A percentile compares a stretch with the other conserved stretches of the same genome.
Evolutionary conservation across 2,888 invertebrate genomes (phyloP).

Genomic region (Meganola albula): DNA sequence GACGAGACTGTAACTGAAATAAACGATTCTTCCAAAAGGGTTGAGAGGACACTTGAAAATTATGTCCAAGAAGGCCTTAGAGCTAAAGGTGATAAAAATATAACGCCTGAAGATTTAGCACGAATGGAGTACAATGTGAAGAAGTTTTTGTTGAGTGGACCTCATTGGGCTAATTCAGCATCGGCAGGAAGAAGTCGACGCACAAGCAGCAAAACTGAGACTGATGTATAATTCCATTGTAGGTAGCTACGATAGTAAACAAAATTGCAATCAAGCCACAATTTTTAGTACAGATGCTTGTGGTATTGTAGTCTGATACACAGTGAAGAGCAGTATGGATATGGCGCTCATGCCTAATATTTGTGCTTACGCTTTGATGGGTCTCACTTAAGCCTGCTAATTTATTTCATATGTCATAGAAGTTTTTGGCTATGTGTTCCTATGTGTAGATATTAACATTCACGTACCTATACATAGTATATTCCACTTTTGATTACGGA

Average conservation of each 20-base stretch:
- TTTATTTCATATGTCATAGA: conserved; percentile 1
- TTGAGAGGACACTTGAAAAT: conserved; percentile 34
- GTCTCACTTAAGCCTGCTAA: conserved; percentile 5
- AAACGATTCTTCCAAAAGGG: conserved; percentile 48
- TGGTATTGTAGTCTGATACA: no score
- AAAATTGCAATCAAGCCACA: conserved; percentile 25
- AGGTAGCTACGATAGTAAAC: conserved; percentile 36
- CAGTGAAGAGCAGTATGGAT: neutral
- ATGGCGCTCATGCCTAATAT: conserved; percentile 19
- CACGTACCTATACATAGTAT: conserved; percentile 13
- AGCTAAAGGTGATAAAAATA: conserved; percentile 54
- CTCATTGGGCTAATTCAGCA: conserved; percentile 56
- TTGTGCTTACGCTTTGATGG: conserved; percentile 7
- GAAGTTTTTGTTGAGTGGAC: conserved; percentile 81
- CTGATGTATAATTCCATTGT: conserved; percentile 68
- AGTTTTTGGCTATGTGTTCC: conserved; percentile 25
- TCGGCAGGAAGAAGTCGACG: conserved; percentile 56
- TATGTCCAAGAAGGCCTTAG: conserved; percentile 47
- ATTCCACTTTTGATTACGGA: conserved; percentile 23
- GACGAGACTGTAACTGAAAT: conserved; percentile 59
- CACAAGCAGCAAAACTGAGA: conserved; percentile 76
- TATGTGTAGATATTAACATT: conserved; percentile 22
- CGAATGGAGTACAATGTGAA: conserved; percentile 89
- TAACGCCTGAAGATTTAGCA: conserved; percentile 79
- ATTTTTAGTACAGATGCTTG: no score